Base-by-base conservation (phyloP, 2,888 invertebrate species). In the Trissolcus brochymenae region DNA sequence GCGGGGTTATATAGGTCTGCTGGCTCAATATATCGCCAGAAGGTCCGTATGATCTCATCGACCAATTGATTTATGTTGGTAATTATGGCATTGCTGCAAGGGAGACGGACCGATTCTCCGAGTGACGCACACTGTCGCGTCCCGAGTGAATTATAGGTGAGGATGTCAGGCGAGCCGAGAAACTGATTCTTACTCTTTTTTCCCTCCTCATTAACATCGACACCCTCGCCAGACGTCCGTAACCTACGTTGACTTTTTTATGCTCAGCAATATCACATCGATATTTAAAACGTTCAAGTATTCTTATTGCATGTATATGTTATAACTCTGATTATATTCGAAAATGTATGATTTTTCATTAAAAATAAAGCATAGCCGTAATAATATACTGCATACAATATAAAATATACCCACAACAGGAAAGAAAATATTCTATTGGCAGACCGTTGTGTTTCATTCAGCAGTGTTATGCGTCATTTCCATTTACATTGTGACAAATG, bases 1-100 rank as follows among this genome's bases (percentile, higher is more conserved):
- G 85, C 82, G 82, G 82, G 82, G 84, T 84, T 87, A 84, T 85
- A 85, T 83, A 83, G 84, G 82, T 84, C 83, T 83, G 86, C 82
- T 85, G 84, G 84, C 84, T 84, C 82, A 81, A 84, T 86, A 86
- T 87, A 88, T 88, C 86, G 87, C 85, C 83, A 84, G 83, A 86
- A 86, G 88, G 88, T 89, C 9, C 35, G 35, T 89, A 89, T 89
- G 89, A 89, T 89, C 88, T 88, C 89, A 88, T 88, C 87, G 85
- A 84, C 68, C 88, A 87, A 89, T 88, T 89, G 89, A 89, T 89
- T 89, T 89, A 89, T 88, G 87, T 84, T 87, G 86, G 87, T 88
- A 89, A 89, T 89, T 89, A 89, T 87, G 84, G 86, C 87, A 83
- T 83, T 83, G 86, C 86, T 85, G 84, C 84, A 85, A 87, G 77